Base-by-base conservation (phyloP, 2,888 invertebrate species). In the Xestoiulus laeticollis region DNA sequence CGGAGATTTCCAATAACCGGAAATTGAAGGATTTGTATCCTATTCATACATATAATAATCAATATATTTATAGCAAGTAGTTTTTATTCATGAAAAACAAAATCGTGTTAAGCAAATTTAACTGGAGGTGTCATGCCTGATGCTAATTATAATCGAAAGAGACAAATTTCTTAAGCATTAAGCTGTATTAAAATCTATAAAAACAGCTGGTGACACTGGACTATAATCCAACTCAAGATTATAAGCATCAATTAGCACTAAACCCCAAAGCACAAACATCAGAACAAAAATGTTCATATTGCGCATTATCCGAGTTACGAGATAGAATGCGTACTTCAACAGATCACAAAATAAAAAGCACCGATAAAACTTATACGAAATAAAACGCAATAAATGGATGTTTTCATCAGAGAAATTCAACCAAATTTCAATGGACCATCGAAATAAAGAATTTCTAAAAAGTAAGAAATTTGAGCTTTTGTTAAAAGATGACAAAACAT, bases 31-130 rank as follows among this genome's bases (percentile, higher is more conserved):
- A n/a, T n/a, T n/a, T n/a, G n/a, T n/a, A n/a, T n/a, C n/a, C n/a
- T n/a, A n/a, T n/a, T n/a, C n/a, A n/a, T n/a, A n/a, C n/a, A n/a
- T n/a, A n/a, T n/a, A n/a, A n/a, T n/a, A n/a, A n/a, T n/a, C n/a
- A n/a, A n/a, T 38, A 38, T 6, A 68, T 68, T n/a, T 68, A 68
- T 68, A 68, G 68, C 26, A 68, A 68, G 26, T 68, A 68, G 68
- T 68, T 48, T 48, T 68, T 68, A 68, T 68, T 68, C 68, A 26
- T 68, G 68, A 22, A 68, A 68, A 68, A 59, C 14, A 48, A 48
- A 68, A 68, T 68, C 10, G 12, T 68, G 68, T 68, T 68, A 68
- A 26, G 22, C 68, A 68, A 59, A 59, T 59, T 68, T 22, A 68
- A 22, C 68, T 10, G 22, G 26, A n/a, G 68, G 2, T 26, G 59